Percentiles rank a stretch among this genome's conserved stretches.
Evolutionary conservation across 2,113 vertebrate species (phyloP).

Genomic region (Phocoena phocoena): DNA sequence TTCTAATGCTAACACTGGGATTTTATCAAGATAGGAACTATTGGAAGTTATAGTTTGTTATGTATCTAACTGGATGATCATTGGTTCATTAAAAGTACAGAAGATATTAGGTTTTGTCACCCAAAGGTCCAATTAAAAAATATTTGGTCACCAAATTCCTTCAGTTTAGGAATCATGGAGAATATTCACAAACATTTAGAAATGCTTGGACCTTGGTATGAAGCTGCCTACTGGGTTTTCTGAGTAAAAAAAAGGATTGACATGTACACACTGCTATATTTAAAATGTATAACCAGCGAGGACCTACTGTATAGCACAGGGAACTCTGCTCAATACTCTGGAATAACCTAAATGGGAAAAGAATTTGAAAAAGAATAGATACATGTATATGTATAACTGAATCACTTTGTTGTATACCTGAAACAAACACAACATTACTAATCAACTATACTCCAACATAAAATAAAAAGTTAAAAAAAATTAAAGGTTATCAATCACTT

Average conservation of each 20-base stretch:
- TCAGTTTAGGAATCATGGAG: not conserved
- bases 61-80: not conserved
- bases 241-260: not conserved
- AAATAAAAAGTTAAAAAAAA: not conserved
- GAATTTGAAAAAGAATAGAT: not conserved
- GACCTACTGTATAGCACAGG: not conserved
- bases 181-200: constrained; percentile 16
- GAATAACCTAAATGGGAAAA: not conserved
- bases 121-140: not conserved
- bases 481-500: not conserved
- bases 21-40: not conserved
- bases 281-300: not conserved
- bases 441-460: not conserved
- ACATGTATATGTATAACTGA: not conserved
- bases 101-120: not conserved
- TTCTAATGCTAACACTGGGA: not conserved
- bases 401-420: not conserved
- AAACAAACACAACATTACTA: not conserved
- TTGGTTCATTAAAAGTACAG: not conserved
- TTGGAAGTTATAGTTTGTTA: not conserved
- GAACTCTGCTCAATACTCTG: not conserved
- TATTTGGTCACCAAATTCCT: not conserved
- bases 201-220: not conserved
- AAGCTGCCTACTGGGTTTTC: not conserved
- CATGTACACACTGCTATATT: not conserved